Evolutionary conservation across 2,797 vertebrate species (phyloP), one percentile per base, ranked within the genome.

Genomic region (Sandelia bainsii): DNA sequence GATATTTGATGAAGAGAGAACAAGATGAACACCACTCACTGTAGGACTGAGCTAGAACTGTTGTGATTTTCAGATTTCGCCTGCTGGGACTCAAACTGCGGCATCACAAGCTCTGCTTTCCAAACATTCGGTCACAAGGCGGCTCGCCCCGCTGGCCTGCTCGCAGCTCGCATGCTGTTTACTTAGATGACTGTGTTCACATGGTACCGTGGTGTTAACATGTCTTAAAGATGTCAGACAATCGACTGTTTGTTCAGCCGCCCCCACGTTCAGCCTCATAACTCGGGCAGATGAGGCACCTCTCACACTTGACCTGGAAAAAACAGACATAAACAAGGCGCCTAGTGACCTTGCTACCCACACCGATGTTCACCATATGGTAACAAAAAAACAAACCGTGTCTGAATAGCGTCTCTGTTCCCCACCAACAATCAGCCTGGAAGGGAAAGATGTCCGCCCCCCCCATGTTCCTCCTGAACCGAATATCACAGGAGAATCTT

Each of bases 401-500:
- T 63, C 58, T 85, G 68, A 89, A 86, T 74, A 66, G 58, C 12
- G 29, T 29, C 75, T 79, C 63, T 89, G 87, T 88, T 84, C 53
- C 16, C 4, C 54, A 2, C 10, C 20, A 14, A 22, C 64, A 34
- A 56, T 11, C 6, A 8, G 52, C 42, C 75, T 50, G 56, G 51
- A 59, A 73, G 75, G 54, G 27, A 20, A n/a, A 27, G 39, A 52
- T 9, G 46, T 64, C 65, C 32, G 51, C 62, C 69, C 39, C 6
- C 59, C 61, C 69, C 39, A 3, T 13, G 69, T 44, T 72, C 63
- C 22, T 13, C 27, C 67, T n/a, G 23, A 51, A 46, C 44, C 51
- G 40, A 16, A 54, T 57, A 54, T 74, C 56, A 59, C 53, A 53
- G 59, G 32, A 62, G 51, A 50, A 10, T 27, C 69, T 71, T 8